A percentile compares a stretch with the other conserved stretches of the same genome.
Evolutionary conservation across 2,888 invertebrate species (phyloP).

Genomic region (Lumbricus terrestris): DNA sequence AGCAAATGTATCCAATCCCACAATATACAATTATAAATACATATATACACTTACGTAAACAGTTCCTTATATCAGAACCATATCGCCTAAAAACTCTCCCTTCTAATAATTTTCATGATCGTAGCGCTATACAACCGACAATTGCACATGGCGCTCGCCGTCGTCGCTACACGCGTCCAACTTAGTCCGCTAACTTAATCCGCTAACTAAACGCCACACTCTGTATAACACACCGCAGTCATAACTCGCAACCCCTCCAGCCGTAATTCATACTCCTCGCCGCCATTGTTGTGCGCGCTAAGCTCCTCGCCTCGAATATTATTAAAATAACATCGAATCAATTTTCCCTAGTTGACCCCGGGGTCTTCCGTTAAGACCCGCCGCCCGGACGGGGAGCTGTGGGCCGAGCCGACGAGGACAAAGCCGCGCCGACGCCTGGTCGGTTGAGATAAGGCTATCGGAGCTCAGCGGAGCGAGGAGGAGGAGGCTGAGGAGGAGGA

Average conservation of each 20-base stretch:
- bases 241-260: no score
- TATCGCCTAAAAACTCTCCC: not conserved
- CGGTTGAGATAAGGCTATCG: constrained; percentile 14
- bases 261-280: no score
- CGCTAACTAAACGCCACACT: no score
- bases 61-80: not conserved
- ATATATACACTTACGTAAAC: not conserved
- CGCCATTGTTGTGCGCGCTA: not conserved
- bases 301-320: not conserved
- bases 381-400: not conserved
- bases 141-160: not conserved
- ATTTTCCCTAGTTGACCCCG: not conserved
- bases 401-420: not conserved
- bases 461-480: not conserved
- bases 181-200: not conserved
- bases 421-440: not conserved
- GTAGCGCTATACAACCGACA: not conserved
- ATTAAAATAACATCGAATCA: constrained; percentile 3
- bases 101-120: not conserved
- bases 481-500: not conserved
- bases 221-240: no score
- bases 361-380: not conserved
- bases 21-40: not conserved
- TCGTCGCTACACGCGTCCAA: not conserved
- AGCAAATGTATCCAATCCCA: no score